Evolutionary conservation across 2,797 vertebrate species (phyloP).

Genomic region (Antrozous pallidus): DNA sequence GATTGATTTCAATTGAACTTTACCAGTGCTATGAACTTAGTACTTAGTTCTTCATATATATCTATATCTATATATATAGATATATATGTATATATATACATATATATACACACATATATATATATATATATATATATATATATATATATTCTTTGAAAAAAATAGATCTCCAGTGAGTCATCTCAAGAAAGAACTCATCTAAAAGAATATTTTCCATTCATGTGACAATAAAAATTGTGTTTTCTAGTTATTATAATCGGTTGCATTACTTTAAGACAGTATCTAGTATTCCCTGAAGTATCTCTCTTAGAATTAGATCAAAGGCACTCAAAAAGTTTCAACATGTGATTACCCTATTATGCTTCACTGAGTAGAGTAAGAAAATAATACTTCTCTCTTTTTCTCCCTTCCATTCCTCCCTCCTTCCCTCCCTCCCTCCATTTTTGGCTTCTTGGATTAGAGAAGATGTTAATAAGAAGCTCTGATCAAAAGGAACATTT

Average conservation of each 20-base stretch:
- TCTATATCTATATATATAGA: background rate
- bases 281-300: constrained; percentile 45
- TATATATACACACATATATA: background rate
- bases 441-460: background rate
- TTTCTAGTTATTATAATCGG: background rate
- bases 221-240: background rate
- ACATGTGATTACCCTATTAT: constrained; percentile 34
- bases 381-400: background rate
- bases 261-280: background rate
- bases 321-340: constrained; percentile 40
- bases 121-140: background rate
- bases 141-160: background rate
- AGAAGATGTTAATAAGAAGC: constrained; percentile 29
- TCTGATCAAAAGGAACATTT: background rate
- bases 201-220: constrained; percentile 45
- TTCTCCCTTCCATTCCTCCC: background rate
- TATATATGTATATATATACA: background rate
- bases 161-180: constrained; percentile 9
- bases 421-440: background rate
- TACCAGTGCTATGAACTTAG: background rate
- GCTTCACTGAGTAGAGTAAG: background rate
- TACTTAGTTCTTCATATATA: background rate
- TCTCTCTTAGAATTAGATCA: background rate
- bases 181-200: constrained; percentile 20
- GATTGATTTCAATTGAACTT: background rate